Base-by-base conservation (phyloP, 2,113 vertebrate genomes). In the Colius striatus region DNA sequence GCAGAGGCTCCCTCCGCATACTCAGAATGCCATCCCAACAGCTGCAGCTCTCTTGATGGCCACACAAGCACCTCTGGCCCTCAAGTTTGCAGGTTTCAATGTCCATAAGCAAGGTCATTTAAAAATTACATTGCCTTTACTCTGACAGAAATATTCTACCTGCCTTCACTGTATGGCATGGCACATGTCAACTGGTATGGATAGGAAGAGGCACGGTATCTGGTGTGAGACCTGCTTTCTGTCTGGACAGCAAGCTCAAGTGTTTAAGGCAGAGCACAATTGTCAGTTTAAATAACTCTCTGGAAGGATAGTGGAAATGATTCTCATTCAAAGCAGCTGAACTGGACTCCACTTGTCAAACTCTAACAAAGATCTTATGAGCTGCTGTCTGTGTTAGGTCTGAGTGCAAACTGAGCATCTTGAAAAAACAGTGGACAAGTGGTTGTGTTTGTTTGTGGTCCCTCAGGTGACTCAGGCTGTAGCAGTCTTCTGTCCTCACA, bases 11-110 rank as follows among this genome's bases (percentile, higher is more conserved):
- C 54, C 80, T 27, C 36, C 9, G 87, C 76, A 3, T 91, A 16
- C 58, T 78, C 91, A 10, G 43, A 18, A 91, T 97, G 84, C 96
- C 92, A 11, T 20, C 83, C 65, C 54, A 32, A 85, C 96, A 95
- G 92, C 96, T 97, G 97, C 96, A 45, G 61, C 86, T 29, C 89
- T 86, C 66, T 18, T 16, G 72, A 13, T 17, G 75, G 68, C 62
- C 72, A 61, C 65, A 38, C 76, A 12, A 62, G 48, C 76, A 95
- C 89, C 94, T 96, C 88, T 94, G 90, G 53, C 30, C 84, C 70
- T 15, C 72, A 5, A 7, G 34, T 29, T 10, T 53, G 55, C 62
- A 72, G 60, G 51, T 66, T 85, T 77, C 60, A 4, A 9, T 32
- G 63, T 8, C 62, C n/a, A 4, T 34, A 51, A 90, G 77, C 20